A percentile compares a stretch with the other conserved stretches of the same genome.
Evolutionary conservation across 2,797 vertebrate species (phyloP).

Genomic region (Pseudomugil gertrudae): DNA sequence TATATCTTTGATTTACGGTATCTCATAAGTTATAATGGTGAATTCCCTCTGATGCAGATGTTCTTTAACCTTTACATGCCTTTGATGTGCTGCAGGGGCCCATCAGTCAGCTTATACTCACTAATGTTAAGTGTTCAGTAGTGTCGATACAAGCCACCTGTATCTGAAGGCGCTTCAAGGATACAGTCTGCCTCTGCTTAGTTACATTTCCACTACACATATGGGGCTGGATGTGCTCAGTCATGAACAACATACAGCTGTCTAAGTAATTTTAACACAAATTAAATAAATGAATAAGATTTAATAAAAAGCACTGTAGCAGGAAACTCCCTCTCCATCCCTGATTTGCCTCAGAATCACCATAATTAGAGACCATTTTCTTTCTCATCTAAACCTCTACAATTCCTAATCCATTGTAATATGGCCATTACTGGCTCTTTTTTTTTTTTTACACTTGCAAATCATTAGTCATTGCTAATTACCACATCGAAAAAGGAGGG

Average conservation of each 20-base stretch:
- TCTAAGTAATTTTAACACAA: constrained; percentile 27
- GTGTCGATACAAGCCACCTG: not conserved
- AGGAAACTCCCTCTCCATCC: constrained; percentile 56
- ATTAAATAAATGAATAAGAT: constrained; percentile 1
- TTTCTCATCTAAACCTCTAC: constrained; percentile 73
- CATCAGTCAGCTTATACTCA: constrained; percentile 39
- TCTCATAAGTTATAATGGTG: not conserved
- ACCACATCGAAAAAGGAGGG: constrained; percentile 74
- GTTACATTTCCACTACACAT: constrained; percentile 2
- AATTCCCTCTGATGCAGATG: not conserved
- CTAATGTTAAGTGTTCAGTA: not conserved
- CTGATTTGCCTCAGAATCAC: constrained; percentile 72
- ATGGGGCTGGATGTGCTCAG: constrained; percentile 3
- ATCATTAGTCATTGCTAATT: constrained; percentile 82
- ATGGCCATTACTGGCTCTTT: constrained; percentile 77
- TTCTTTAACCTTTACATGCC: not conserved
- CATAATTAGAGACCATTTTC: constrained; percentile 74
- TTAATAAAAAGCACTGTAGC: constrained; percentile 33
- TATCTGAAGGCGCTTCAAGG: not conserved
- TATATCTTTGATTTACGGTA: not conserved
- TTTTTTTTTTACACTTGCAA: constrained; percentile 78
- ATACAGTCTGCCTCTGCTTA: not conserved
- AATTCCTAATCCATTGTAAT: constrained; percentile 80
- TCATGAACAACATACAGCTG: constrained; percentile 39
- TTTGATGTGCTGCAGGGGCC: constrained; percentile 17